phyloP scores from a whole-genome alignment of 2,113 vertebrate species.

The Baryphthengus martii region DNA sequence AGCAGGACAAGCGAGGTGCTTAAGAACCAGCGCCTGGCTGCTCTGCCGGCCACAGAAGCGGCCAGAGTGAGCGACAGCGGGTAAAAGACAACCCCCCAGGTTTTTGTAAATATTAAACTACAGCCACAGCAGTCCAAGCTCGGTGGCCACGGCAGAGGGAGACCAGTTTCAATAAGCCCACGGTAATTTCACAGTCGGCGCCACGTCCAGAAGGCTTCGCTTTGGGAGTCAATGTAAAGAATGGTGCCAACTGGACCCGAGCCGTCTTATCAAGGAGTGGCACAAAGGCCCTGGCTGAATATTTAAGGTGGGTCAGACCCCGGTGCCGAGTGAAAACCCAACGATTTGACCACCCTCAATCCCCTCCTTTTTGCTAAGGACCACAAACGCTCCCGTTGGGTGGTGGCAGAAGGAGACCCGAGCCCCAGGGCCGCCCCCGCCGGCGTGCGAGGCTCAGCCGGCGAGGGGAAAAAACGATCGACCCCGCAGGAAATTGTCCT shows the following conservation, averaged over 20 bases:
- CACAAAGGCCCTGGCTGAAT: not conserved
- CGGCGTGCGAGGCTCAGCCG: not conserved
- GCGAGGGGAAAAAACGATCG: not conserved
- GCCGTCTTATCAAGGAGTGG: accelerated
- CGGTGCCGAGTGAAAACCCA: not conserved
- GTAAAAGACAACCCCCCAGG: not conserved
- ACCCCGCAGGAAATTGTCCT: not conserved
- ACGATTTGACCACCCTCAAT: not conserved
- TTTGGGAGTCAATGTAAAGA: not conserved
- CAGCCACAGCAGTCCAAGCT: not conserved
- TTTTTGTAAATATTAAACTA: not conserved
- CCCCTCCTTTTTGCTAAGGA: not conserved
- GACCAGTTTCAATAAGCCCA: not conserved
- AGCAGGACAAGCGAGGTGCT: too few species aligned
- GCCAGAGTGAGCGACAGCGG: not conserved
- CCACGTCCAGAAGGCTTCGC: not conserved
- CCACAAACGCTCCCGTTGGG: not conserved
- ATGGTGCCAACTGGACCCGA: not conserved
- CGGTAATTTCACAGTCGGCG: not conserved
- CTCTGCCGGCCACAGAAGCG: not conserved
- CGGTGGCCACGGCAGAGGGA: not conserved
- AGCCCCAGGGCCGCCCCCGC: not conserved
- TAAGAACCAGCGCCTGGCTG: not conserved
- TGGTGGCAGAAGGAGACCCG: not conserved
- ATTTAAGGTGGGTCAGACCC: not conserved